Percentiles rank a stretch among this genome's conserved stretches.
Conservation (phyloP, 2,797 vertebrate species). For the Chiloscyllium punctatum region DNA sequence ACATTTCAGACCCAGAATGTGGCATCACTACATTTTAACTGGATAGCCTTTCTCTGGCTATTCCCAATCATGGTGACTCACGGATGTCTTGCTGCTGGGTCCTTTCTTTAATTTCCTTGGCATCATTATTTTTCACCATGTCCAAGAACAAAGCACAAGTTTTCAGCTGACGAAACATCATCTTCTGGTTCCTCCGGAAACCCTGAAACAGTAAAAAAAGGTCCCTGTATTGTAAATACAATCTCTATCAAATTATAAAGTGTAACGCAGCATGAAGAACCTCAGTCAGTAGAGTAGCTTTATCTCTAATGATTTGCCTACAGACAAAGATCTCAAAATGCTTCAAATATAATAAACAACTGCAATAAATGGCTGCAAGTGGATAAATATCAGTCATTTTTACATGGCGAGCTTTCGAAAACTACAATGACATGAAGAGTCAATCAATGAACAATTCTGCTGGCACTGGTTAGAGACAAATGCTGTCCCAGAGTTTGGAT, state of each 20-base stretch:
- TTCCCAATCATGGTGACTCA: not conserved
- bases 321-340: not conserved
- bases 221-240: not conserved
- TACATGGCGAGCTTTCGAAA: not conserved
- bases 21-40: not conserved
- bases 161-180: constrained; percentile 31
- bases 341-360: not conserved
- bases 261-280: not conserved
- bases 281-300: not conserved
- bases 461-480: not conserved
- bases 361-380: not conserved
- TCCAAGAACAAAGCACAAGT: constrained; percentile 18
- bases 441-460: not conserved
- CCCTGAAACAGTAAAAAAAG: not conserved
- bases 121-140: not conserved
- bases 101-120: not conserved
- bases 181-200: constrained; percentile 33
- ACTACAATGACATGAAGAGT: not conserved
- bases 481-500: not conserved
- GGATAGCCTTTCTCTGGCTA: not conserved
- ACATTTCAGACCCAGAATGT: not conserved
- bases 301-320: not conserved
- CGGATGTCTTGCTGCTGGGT: not conserved
- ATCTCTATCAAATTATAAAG: not conserved
- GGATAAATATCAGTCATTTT: not conserved